Base-by-base conservation (phyloP, 2,888 invertebrate genomes). In the Drosophila subsilvestris region DNA sequence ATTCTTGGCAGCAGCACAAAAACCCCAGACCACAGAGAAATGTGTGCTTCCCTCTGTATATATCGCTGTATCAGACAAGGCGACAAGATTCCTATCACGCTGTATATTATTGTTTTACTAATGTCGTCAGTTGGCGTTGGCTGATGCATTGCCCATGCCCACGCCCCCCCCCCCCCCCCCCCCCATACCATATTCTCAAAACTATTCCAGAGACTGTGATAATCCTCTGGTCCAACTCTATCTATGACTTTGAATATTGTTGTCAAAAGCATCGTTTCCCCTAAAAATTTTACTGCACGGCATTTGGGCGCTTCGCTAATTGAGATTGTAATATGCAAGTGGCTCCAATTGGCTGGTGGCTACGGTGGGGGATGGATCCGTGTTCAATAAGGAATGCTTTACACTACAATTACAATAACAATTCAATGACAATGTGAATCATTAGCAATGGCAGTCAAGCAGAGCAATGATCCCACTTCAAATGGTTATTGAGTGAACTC, bases 21-120 rank as follows among this genome's bases (percentile, higher is more conserved):
- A 54, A 17, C 59, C 20, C 29, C 68, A 32, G 58, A 42, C n/a
- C n/a, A n/a, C 58, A 60, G 68, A 53, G 61, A 48, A 53, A 65
- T 47, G 59, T 54, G 29, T 32, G 53, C 43, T n/a, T 12, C 51
- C 22, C 27, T 7, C 42, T 9, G 14, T 10, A 22, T 29, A 53
- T 63, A 37, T 37, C 45, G 49, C 1, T 37, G 57, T 49, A 53
- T 14, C 44, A 56, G 74, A 78, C 81, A 76, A 63, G 79, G 63
- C 77, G 75, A 84, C 79, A 84, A 69, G 79, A 80, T 79, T 79
- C 81, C 79, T 72, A 75, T 58, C 70, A 66, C 60, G 77, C 66
- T 80, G 66, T 54, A 53, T 66, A 81, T 81, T 84, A 84, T 85
- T 82, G 74, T 81, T 74, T 81, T 76, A 63, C 78, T 57, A 72